Percentiles rank a stretch among this genome's conserved stretches.
These are phyloP conservation scores for Collichthys lucidus DNA, from an alignment of 2,113 vertebrate genomes.

Conservation along the genomic window DNA sequence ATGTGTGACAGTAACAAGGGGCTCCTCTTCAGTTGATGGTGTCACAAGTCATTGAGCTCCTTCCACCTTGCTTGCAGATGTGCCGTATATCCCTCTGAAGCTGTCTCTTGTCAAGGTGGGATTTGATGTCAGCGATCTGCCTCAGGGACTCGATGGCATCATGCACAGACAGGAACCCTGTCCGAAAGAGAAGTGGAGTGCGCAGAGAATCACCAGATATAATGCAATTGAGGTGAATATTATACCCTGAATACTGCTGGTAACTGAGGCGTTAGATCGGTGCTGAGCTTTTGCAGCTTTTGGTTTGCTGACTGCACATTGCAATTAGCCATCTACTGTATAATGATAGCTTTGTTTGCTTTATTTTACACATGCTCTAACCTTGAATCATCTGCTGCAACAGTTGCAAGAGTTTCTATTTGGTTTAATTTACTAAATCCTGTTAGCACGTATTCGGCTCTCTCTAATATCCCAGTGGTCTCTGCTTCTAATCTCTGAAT, in stretches of 20 bases:
- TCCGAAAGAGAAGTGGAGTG: constrained; percentile 19
- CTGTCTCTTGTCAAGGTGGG: constrained; percentile 85
- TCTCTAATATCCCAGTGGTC: background rate
- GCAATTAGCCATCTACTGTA: background rate
- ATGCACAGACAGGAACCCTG: constrained; percentile 87
- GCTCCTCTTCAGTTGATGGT: background rate
- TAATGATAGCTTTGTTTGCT: background rate
- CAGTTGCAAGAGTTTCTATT: background rate
- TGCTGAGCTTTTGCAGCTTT: background rate
- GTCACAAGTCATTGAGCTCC: constrained; percentile 60
- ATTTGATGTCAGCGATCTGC: constrained; percentile 86
- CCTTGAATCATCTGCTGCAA: background rate
- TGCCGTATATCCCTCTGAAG: constrained; percentile 84
- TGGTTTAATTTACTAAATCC: background rate
- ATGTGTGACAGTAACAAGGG: background rate
- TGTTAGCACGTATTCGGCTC: background rate
- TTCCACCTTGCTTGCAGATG: constrained; percentile 74
- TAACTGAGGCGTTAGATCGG: constrained; percentile 1
- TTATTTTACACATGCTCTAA: background rate
- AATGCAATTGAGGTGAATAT: background rate
- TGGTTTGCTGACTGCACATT: background rate
- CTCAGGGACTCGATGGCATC: constrained; percentile 87
- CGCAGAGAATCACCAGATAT: background rate
- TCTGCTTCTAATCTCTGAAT: background rate
- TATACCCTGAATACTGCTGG: background rate